Evolutionary conservation across 2,797 vertebrate species (phyloP).

Genomic region (Enteromius paludinosus): DNA sequence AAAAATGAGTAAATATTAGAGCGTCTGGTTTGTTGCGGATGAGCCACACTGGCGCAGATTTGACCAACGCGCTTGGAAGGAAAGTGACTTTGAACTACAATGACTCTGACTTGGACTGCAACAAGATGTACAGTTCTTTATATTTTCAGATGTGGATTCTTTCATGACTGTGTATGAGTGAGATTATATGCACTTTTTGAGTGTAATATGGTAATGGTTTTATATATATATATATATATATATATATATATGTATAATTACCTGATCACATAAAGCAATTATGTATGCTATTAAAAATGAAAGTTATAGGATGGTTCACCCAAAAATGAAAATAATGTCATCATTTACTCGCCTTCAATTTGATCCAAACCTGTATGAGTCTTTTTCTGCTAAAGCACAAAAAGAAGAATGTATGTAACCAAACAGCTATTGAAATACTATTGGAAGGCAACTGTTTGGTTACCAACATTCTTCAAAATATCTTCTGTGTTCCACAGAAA

Average conservation of each 20-base stretch:
- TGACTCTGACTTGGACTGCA: constrained; percentile 12
- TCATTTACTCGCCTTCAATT: not conserved
- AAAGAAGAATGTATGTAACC: not conserved
- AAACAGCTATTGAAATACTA: not conserved
- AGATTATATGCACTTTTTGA: not conserved
- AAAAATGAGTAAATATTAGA: constrained; percentile 8
- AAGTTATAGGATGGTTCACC: not conserved
- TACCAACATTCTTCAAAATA: not conserved
- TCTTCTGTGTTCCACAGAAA: not conserved
- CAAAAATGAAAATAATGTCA: not conserved
- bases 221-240: not conserved
- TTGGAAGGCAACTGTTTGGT: not conserved
- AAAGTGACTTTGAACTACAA: constrained; percentile 33
- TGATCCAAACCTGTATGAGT: not conserved
- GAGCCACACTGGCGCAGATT: not conserved
- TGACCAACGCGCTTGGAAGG: constrained; percentile 19
- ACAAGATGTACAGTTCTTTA: constrained; percentile 36
- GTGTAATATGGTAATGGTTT: not conserved
- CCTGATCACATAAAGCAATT: not conserved
- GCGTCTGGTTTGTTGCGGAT: not conserved
- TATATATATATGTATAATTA: too few species aligned
- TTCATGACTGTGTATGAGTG: constrained; percentile 19
- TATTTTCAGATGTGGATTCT: constrained; percentile 23
- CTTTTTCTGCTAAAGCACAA: not conserved
- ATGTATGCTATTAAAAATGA: not conserved